A percentile compares a stretch with the other conserved stretches of the same genome.
Conservation (phyloP, 2,113 vertebrate genomes). For the Nymphicus hollandicus region DNA sequence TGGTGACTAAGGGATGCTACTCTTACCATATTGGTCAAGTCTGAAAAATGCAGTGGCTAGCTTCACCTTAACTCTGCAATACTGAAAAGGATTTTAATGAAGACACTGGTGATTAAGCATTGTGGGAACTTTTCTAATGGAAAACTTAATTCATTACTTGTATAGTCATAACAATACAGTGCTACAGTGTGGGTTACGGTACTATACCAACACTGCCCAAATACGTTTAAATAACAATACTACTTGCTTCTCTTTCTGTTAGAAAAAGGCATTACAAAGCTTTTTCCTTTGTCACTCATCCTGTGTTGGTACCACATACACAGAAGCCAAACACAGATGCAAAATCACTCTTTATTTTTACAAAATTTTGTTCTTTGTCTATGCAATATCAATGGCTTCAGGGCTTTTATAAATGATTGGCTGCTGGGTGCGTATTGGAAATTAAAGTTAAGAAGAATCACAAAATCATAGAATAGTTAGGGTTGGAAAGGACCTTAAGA, state of each 20-base stretch:
- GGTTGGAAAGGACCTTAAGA: neutral
- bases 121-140: neutral
- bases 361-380: neutral
- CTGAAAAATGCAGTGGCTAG: neutral
- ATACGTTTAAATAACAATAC: neutral
- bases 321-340: neutral
- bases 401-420: constrained; percentile 7
- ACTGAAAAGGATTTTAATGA: neutral
- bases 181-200: neutral
- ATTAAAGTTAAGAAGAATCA: constrained; percentile 18
- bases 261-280: neutral
- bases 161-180: neutral
- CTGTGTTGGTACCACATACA: neutral
- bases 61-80: neutral
- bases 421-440: neutral
- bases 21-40: neutral
- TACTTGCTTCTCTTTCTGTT: neutral
- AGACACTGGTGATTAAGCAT: neutral
- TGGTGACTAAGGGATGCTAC: neutral
- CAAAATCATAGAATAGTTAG: neutral
- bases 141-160: neutral
- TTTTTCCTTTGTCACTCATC: neutral
- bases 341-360: neutral
- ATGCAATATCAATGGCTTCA: neutral
- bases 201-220: neutral